phyloP scores from a whole-genome alignment of 2,888 invertebrate genomes.

The Xestia sexstrigata region DNA sequence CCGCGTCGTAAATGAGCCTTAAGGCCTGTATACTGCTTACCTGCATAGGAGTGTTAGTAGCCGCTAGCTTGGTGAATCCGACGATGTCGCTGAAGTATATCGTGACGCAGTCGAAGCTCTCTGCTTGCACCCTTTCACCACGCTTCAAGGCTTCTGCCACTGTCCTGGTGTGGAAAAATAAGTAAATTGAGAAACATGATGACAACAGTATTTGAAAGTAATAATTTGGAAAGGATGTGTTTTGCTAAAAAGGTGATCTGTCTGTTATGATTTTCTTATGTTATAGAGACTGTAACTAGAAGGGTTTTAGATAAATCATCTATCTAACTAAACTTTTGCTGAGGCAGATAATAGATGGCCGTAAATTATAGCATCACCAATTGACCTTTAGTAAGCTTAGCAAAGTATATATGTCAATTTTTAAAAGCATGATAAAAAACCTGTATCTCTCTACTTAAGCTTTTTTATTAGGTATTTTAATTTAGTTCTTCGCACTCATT shows the following conservation, averaged over 20 bases:
- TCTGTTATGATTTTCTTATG: background rate
- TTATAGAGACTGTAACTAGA: too few species aligned
- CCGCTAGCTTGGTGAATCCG: constrained; percentile 95
- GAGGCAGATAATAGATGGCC: too few species aligned
- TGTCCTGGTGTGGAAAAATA: constrained; percentile 87
- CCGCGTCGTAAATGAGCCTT: too few species aligned
- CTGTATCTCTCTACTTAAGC: too few species aligned
- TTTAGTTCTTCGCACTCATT: too few species aligned
- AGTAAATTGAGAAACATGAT: background rate
- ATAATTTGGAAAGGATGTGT: background rate
- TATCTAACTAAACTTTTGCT: too few species aligned
- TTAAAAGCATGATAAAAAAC: too few species aligned
- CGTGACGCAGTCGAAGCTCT: constrained; percentile 95
- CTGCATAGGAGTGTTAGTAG: constrained; percentile 94
- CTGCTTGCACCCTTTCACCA: constrained; percentile 95
- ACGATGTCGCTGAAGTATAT: constrained; percentile 96
- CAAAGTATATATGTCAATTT: too few species aligned
- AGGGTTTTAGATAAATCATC: too few species aligned
- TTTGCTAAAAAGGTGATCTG: background rate
- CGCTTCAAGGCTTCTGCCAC: constrained; percentile 95
- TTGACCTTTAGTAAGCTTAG: too few species aligned
- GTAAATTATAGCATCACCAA: too few species aligned
- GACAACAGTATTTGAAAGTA: background rate
- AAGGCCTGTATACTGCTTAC: constrained; percentile 72
- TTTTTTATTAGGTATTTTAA: too few species aligned